phyloP scores from a whole-genome alignment of 2,888 invertebrate species.

The Mantis religiosa region DNA sequence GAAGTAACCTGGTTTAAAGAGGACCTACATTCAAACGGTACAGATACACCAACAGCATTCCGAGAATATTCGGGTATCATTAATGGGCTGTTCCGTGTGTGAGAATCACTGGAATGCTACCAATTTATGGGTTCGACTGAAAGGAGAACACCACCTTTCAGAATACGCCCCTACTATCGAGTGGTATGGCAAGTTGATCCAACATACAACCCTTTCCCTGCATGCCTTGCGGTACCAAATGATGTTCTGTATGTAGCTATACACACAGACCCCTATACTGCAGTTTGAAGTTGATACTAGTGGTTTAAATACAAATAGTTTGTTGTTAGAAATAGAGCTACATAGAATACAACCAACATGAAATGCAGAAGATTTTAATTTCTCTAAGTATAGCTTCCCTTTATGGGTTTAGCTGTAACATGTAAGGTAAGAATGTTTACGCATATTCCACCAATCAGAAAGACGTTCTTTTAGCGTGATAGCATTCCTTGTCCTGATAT shows the following conservation, averaged over 20 bases:
- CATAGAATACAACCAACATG: no score
- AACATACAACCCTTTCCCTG: neutral
- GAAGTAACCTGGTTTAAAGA: neutral
- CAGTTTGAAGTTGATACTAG: no score
- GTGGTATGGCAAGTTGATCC: neutral
- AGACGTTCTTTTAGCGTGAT: no score
- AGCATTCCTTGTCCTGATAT: no score
- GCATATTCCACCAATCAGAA: no score
- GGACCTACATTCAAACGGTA: neutral
- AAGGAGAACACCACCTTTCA: neutral
- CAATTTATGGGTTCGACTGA: neutral
- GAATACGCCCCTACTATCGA: neutral
- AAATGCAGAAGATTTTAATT: no score
- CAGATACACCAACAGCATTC: neutral
- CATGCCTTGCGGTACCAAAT: neutral
- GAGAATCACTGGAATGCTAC: neutral
- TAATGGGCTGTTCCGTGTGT: neutral
- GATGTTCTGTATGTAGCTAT: neutral
- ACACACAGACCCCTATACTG: no score
- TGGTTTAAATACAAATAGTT: no score
- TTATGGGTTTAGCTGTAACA: no score
- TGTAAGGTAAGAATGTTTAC: no score
- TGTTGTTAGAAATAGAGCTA: no score
- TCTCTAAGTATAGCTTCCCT: no score
- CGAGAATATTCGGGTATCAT: neutral